Base-by-base conservation (phyloP, 2,888 invertebrate species). In the Diabrotica balteata region DNA sequence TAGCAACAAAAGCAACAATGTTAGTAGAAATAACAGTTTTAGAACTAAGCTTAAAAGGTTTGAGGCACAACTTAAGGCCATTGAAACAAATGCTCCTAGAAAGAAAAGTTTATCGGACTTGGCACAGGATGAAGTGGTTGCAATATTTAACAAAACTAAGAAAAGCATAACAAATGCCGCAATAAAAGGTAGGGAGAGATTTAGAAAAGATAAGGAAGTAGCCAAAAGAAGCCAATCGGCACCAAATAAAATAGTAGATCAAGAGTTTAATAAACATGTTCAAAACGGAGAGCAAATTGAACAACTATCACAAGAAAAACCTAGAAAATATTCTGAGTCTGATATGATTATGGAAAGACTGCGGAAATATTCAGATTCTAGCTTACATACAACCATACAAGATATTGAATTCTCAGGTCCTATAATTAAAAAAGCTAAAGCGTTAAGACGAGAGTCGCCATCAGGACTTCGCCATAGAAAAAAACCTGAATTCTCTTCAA, bases 171-270 rank as follows among this genome's bases (percentile, higher is more conserved):
- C 75, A 8, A 72, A 74, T 55, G 78, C 75, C 22, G 77, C 80
- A 5, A 73, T 73, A 50, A 71, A 78, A 59, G 79, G 81, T 8
- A 71, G 78, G 10, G 77, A 78, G 7, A 72, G 76, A 53, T 76
- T 78, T 47, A 76, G 75, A 60, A 80, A 78, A 66, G 77, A 78
- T 10, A 80, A 80, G 64, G 81, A 80, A 59, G 70, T 74, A 10
- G 77, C 82, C 0, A 87, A 88, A 65, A 82, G 89, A 66, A 89
- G 89, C 45, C 87, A 87, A 77, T 89, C 89, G 4, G 86, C 87
- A 10, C 86, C 88, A 47, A 72, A 85, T 84, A 76, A 87, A 84
- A 43, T 88, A 84, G 81, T 87, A 82, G 70, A 88, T 86, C 85
- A 87, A 84, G 32, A 32, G 32, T 32, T 32, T 32, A 32, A 32